Base-by-base conservation (phyloP, 2,888 invertebrate species). In the Sympetrum striolatum region DNA sequence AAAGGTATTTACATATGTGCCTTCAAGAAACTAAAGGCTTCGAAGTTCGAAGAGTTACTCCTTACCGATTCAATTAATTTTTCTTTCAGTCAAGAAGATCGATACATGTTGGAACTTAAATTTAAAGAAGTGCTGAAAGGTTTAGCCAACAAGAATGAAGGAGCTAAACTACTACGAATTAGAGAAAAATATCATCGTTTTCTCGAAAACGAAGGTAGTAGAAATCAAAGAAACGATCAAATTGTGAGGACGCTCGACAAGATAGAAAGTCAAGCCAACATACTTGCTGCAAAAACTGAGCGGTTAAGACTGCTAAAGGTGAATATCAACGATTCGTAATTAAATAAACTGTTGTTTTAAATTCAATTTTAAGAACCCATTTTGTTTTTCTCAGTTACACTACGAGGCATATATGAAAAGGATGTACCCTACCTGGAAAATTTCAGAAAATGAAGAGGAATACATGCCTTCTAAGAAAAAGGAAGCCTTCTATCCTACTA, bases 191-290 rank as follows among this genome's bases (percentile, higher is more conserved):
- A 86, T 22, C n/a, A 60, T 39, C 86, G 39, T 35, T 86, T 86
- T 37, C n/a, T 86, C 3, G 86, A 86, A 64, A 86, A 86, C n/a
- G 86, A 86, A n/a, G 86, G 64, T 60, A 0, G 37, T 5, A 58
- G 86, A 22, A 86, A 60, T 35, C 35, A 86, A 12, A 31, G 86
- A 60, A 86, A 86, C 37, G 86, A 86, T n/a, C 35, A 37, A 64
- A 86, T 86, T 37, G 37, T 86, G 35, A 58, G 86, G 60, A 25
- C 37, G 0, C 86, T 86, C 22, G 86, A 86, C 37, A 86, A 86
- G n/a, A 86, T 86, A 35, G 86, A 86, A n/a, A 86, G 86, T 60
- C 86, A 86, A n/a, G 86, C 86, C 37, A 86, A 60, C n/a, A 86
- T 86, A 60, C 18, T 86, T 4, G 58, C 86, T 64, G 86, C 86